Percentiles rank a stretch among this genome's conserved stretches.
Conservation (phyloP, 1,140 invertebrate species). For the Trachelipus rathkii region DNA sequence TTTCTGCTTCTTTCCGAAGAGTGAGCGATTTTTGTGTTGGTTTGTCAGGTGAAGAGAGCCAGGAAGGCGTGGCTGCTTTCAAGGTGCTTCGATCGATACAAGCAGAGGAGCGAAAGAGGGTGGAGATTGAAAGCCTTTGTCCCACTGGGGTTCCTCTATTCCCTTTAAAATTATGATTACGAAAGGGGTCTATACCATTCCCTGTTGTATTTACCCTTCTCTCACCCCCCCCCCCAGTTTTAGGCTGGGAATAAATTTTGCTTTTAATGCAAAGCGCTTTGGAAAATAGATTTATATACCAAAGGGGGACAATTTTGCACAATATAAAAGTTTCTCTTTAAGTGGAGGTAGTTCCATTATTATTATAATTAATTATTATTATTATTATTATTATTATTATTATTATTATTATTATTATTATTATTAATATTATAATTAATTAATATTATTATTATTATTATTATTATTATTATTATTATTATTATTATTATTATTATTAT, state of each 20-base stretch:
- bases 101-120: not conserved
- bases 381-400: constrained; percentile 16
- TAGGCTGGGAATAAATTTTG: no score
- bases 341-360: not conserved
- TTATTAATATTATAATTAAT: not conserved
- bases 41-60: not conserved
- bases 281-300: no score
- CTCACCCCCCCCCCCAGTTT: no score
- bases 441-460: not conserved
- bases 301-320: no score
- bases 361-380: not conserved
- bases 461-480: not conserved
- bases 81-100: constrained; percentile 4
- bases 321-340: no score
- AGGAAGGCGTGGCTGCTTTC: constrained; percentile 3
- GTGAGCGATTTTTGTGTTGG: not conserved
- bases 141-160: no score
- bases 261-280: no score
- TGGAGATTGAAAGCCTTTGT: not conserved
- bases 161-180: no score
- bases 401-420: not conserved
- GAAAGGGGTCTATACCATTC: no score
- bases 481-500: not conserved
- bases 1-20: not conserved
- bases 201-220: no score